These are phyloP conservation scores for Thalassarche chlororhynchos DNA, from an alignment of 2,113 vertebrate species.

Conservation along the genomic window DNA sequence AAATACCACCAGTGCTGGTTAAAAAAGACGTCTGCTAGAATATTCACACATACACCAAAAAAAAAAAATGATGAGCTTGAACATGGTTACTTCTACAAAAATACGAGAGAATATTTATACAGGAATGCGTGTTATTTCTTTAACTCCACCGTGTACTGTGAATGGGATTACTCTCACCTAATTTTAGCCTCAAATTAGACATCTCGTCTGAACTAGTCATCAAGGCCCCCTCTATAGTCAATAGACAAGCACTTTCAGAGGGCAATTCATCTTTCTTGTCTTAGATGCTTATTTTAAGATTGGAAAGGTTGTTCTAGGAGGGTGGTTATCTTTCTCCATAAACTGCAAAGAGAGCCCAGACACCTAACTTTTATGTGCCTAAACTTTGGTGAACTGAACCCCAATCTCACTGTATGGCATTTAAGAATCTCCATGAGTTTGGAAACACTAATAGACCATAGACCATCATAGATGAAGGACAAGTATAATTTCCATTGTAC, in stretches of 20 bases:
- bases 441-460: background rate
- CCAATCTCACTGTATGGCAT: background rate
- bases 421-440: background rate
- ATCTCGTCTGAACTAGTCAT: conserved; percentile 15
- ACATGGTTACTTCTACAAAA: background rate
- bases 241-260: background rate
- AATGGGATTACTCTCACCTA: conserved; percentile 11
- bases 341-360: background rate
- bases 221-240: conserved; percentile 24
- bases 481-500: background rate
- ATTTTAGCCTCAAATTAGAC: conserved; percentile 28
- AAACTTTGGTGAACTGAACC: background rate
- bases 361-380: background rate
- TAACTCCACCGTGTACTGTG: background rate
- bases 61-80: background rate
- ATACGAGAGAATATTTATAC: background rate
- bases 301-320: background rate
- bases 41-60: background rate
- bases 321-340: background rate
- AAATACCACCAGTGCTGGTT: background rate
- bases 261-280: conserved; percentile 18
- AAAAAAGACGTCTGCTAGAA: background rate
- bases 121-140: background rate
- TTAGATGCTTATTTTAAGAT: conserved; percentile 16
- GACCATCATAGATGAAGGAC: background rate